Conservation (phyloP, 2,113 vertebrate genomes). For the Dicerorhinus sumatrensis region DNA sequence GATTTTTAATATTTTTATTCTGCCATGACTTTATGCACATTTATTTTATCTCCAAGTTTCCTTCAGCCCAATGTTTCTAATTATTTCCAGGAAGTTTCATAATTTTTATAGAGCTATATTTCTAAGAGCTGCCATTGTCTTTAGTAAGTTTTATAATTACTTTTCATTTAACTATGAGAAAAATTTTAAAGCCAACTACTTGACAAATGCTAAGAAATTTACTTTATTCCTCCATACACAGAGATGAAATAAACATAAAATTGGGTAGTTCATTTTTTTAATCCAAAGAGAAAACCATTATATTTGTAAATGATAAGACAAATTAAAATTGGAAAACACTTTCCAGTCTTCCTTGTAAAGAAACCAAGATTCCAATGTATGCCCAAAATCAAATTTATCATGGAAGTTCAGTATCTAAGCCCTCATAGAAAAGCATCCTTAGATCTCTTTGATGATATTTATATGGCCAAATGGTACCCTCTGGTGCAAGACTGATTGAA, state of each 20-base stretch:
- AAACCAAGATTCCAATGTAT: neutral
- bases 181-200: conserved; percentile 35
- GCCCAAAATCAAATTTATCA: neutral
- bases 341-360: neutral
- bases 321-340: conserved; percentile 17
- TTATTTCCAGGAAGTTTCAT: conserved; percentile 21
- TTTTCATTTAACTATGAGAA: conserved; percentile 37
- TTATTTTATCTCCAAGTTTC: neutral
- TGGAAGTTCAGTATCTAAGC: neutral
- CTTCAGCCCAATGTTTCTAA: conserved; percentile 6
- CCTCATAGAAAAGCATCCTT: neutral
- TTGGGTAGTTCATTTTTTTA: neutral
- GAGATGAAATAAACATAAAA: neutral
- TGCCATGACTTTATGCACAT: neutral
- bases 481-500: neutral
- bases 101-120: neutral
- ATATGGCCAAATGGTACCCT: neutral
- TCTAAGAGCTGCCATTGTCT: neutral
- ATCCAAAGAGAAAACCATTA: neutral
- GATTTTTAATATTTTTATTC: conserved; percentile 25
- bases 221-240: neutral
- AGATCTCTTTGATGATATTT: neutral
- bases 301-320: neutral
- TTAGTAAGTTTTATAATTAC: conserved; percentile 28
- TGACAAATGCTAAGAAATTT: conserved; percentile 49